Conservation (phyloP, 2,113 vertebrate species). For the Corythaixoides concolor region DNA sequence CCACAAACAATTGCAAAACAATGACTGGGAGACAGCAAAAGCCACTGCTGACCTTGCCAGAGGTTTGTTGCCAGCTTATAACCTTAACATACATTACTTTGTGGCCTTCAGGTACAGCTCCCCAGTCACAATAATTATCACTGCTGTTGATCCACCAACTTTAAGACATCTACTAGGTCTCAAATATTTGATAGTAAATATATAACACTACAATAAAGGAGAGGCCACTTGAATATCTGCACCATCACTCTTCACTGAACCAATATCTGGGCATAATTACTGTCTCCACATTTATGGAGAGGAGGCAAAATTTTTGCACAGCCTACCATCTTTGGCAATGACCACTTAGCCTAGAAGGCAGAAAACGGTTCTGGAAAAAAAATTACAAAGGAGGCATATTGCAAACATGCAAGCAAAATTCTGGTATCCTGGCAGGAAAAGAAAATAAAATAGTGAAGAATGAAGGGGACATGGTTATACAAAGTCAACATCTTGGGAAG, state of each 20-base stretch:
- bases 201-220: background rate
- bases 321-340: background rate
- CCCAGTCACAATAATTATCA: background rate
- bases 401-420: conserved; percentile 1
- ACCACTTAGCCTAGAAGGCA: background rate
- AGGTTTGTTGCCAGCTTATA: background rate
- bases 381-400: background rate
- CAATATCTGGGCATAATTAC: background rate
- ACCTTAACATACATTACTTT: background rate
- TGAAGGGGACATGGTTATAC: conserved; percentile 13
- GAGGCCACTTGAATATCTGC: background rate
- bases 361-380: background rate
- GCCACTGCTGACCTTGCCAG: background rate
- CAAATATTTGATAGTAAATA: background rate
- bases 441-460: conserved; percentile 14
- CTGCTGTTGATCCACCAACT: background rate
- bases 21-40: background rate
- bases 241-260: background rate
- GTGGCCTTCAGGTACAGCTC: background rate
- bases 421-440: background rate
- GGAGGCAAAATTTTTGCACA: background rate
- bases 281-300: background rate
- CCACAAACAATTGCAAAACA: background rate
- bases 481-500: conserved; percentile 63
- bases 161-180: background rate